Conservation (phyloP, 1,140 invertebrate genomes). For the Sinonovacula constricta region DNA sequence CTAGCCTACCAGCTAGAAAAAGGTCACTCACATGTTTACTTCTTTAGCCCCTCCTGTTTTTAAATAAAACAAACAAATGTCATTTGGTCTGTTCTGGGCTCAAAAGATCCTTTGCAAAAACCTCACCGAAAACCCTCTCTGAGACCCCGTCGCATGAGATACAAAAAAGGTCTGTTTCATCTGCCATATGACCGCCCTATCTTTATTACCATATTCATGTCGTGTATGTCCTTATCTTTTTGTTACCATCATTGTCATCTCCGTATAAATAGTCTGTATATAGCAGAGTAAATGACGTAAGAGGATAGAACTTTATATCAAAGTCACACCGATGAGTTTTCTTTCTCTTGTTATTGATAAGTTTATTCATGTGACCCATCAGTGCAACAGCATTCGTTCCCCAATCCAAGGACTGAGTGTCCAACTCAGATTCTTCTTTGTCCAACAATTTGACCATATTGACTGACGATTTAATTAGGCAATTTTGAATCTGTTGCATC, state of each 20-base stretch:
- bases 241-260: conserved; percentile 22
- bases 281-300: conserved; percentile 15
- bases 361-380: neutral
- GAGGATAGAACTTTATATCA: conserved; percentile 18
- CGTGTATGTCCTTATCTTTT: conserved; percentile 21
- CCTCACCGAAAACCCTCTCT: neutral
- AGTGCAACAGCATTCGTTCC: conserved; percentile 3
- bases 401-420: neutral
- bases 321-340: conserved; percentile 14
- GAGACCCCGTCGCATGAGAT: neutral
- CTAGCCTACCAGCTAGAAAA: conserved; percentile 15
- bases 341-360: conserved; percentile 1
- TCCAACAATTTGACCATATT: neutral
- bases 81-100: neutral
- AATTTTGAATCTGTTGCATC: neutral
- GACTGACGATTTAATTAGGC: neutral
- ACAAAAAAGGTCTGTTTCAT: neutral
- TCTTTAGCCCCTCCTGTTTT: conserved; percentile 41
- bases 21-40: conserved; percentile 19
- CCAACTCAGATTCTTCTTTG: neutral
- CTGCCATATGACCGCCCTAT: conserved; percentile 5
- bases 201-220: conserved; percentile 8
- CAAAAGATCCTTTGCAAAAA: neutral
- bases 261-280: conserved; percentile 26
- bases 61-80: neutral